Base-by-base conservation (phyloP, 2,888 invertebrate species). In the Drosophila kuntzei region DNA sequence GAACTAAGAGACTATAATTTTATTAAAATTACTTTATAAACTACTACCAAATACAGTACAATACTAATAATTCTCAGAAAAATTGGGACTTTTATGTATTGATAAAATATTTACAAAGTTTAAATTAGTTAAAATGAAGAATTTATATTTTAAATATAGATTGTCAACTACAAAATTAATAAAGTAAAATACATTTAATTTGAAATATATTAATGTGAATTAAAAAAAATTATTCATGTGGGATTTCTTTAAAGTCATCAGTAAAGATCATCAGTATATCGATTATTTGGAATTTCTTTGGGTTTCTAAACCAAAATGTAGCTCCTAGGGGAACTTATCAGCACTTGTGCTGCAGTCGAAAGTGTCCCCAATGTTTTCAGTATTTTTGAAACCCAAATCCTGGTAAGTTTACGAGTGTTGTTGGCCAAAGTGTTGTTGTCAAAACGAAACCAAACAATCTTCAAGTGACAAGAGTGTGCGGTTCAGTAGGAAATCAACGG, bases 381-480 rank as follows among this genome's bases (percentile, higher is more conserved):
- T 64, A 61, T 68, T 57, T 62, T 9, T 59, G 79, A 41, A 75
- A 75, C 20, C 50, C 57, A 75, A 74, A 41, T 49, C 73, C 16
- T 18, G 43, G 41, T 18, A n/a, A 16, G 46, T 22, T 50, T 43
- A 44, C 43, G 43, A 44, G 55, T 34, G 43, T 11, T 14, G n/a
- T 43, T 20, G 43, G 39, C 18, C 32, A 14, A 46, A 47, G 58
- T 71, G 79, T 79, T 79, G 64, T 63, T 80, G 80, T 86, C 80
- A 80, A 68, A 80, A 85, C 80, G 86, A 61, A 82, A 68, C 80
- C 84, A 83, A 80, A 86, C 84, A 83, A 68, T 64, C 63, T 61
- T 53, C 25, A 60, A 50, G 39, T 60, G 63, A 58, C 63, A 73
- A 47, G 70, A 51, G 66, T 57, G 54, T 71, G 79, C 47, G 71